Evolutionary conservation across 2,888 invertebrate genomes (phyloP), one percentile per base, ranked within the genome.

Genomic region (Elmis aenea): DNA sequence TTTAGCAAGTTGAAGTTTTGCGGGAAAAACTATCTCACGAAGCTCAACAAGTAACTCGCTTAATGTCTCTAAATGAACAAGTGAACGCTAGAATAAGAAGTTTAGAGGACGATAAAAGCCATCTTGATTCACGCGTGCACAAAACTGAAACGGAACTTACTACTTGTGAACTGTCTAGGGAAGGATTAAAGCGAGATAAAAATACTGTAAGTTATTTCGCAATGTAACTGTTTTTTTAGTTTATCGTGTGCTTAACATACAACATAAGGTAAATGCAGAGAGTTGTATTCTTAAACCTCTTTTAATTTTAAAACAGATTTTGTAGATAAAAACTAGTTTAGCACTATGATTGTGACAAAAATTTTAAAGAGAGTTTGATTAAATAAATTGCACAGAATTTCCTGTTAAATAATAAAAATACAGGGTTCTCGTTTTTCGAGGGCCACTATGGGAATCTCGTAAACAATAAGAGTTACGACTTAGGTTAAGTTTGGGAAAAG

Each of bases 131-230:
- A 28, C 79, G 85, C 42, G 70, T 92, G 35, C 83, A 86, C 55
- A 86, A 87, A 57, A 71, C 83, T 9, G 89, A 91, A 55, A 75
- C 82, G 0, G 92, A 93, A 59, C 73, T 91, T 15, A 81, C 79
- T 37, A 74, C 83, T 1, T 73, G 77, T 20, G 87, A 87, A 58
- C 68, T 83, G 3, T 73, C 83, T 5, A 75, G 81, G 49, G 88
- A 89, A 50, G 78, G 76, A 18, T 68, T 88, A 20, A 76, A 82
- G 39, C 75, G 82, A 51, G 88, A 89, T 59, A 89, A 87, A 63
- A 77, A 80, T 48, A 82, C 81, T 56, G 88, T 88, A 62, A 72
- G 75, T 59, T 21, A 15, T 26, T 34, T 20, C 9, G n/a, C n/a
- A n/a, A n/a, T n/a, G n/a, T n/a, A n/a, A n/a, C n/a, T n/a, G 18